Conservation (phyloP, 2,113 vertebrate genomes). For the Pollimyrus isidori region DNA sequence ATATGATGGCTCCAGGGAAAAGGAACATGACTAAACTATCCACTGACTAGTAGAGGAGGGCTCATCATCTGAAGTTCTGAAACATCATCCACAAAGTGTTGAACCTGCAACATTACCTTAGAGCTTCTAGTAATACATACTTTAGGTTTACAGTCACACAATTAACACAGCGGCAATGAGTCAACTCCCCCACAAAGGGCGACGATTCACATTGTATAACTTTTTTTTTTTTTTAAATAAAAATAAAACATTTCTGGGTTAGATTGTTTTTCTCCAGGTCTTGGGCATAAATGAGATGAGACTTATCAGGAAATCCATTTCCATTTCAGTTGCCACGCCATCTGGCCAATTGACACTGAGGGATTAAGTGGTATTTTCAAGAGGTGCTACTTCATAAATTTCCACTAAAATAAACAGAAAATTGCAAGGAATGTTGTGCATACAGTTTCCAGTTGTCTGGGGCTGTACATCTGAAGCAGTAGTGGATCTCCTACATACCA, state of each 20-base stretch:
- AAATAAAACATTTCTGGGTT: neutral
- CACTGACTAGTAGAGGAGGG: slow-evolving; percentile 12
- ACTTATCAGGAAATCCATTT: neutral
- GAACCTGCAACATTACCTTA: slow-evolving; percentile 45
- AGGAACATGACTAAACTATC: neutral
- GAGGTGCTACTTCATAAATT: slow-evolving; percentile 1
- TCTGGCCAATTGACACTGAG: slow-evolving; percentile 4
- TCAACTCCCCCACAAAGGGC: slow-evolving; percentile 24
- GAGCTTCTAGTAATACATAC: slow-evolving; percentile 10
- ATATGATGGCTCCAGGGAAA: slow-evolving; percentile 13
- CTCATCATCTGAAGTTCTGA: slow-evolving; percentile 22
- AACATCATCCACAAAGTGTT: slow-evolving; percentile 35
- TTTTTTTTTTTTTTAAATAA: neutral
- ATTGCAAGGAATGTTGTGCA: slow-evolving; percentile 12
- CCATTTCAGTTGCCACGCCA: slow-evolving; percentile 6
- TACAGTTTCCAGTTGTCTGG: neutral
- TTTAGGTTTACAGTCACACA: slow-evolving; percentile 33
- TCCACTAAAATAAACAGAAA: slow-evolving; percentile 11
- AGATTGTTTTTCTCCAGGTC: neutral
- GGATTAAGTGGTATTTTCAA: neutral
- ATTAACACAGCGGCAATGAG: slow-evolving; percentile 21
- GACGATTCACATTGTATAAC: neutral
- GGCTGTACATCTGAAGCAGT: neutral
- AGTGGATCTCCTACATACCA: slow-evolving; percentile 1
- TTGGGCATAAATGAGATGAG: slow-evolving; percentile 8